Conservation (phyloP, 2,113 vertebrate species). For the Acanthisitta chloris region DNA sequence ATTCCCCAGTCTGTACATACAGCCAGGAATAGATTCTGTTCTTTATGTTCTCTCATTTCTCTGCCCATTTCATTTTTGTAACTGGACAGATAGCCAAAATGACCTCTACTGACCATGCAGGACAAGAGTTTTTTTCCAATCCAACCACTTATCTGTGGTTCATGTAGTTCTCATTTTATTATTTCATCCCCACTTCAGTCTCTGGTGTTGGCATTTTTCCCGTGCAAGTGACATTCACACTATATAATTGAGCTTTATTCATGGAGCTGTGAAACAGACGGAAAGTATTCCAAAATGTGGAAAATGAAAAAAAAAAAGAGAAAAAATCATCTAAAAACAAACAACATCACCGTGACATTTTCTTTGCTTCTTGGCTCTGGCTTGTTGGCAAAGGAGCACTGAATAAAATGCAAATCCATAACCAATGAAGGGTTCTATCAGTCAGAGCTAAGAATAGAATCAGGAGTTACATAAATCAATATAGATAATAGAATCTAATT, state of each 20-base stretch:
- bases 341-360: not conserved
- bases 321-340: not conserved
- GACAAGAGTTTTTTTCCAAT: not conserved
- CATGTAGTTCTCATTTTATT: not conserved
- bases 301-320: not conserved
- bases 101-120: not conserved
- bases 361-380: not conserved
- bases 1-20: too few relatives aligned
- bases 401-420: constrained; percentile 36
- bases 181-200: constrained; percentile 7
- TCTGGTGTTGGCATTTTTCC: constrained; percentile 27
- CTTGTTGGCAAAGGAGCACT: not conserved
- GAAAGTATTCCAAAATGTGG: constrained; percentile 19
- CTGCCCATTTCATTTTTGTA: not conserved
- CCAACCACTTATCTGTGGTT: not conserved
- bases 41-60: not conserved
- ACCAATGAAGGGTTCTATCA: constrained; percentile 17
- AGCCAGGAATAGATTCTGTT: too few relatives aligned
- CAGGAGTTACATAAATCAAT: constrained; percentile 35
- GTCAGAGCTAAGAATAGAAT: constrained; percentile 7
- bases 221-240: constrained; percentile 6
- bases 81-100: not conserved
- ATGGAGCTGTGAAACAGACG: constrained; percentile 13
- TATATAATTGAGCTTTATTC: constrained; percentile 25
- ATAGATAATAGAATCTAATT: constrained; percentile 16